These are phyloP conservation scores for Drosophila arawakana DNA, from an alignment of 1,140 invertebrate genomes.

Conservation along the genomic window DNA sequence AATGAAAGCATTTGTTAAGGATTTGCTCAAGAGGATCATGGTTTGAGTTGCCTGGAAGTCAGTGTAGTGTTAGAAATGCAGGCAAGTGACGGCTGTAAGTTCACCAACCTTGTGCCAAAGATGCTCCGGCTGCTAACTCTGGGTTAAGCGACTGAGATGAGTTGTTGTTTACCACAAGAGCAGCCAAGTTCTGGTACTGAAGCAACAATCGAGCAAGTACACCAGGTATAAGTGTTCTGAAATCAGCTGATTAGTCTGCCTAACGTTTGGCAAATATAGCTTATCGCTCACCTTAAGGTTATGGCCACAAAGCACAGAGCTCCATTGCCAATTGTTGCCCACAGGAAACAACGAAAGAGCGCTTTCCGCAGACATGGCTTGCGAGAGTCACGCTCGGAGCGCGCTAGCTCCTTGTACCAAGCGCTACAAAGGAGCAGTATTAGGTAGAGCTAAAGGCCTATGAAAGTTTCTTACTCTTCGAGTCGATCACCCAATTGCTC, in stretches of 20 bases:
- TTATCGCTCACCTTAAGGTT: slow-evolving; percentile 83
- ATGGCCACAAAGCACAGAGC: slow-evolving; percentile 83
- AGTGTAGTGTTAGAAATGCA: neutral
- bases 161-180: neutral
- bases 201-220: slow-evolving; percentile 84
- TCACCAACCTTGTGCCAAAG: no score
- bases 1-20: neutral
- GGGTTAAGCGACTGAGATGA: slow-evolving; percentile 37
- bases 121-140: neutral
- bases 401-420: slow-evolving; percentile 85
- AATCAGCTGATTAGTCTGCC: neutral
- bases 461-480: no score
- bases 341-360: slow-evolving; percentile 84
- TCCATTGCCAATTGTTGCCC: slow-evolving; percentile 84
- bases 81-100: slow-evolving; percentile 31
- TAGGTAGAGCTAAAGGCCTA: neutral
- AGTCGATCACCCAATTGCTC: no score
- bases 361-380: slow-evolving; percentile 85
- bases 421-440: slow-evolving; percentile 74
- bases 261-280: no score
- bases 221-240: slow-evolving; percentile 85
- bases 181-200: slow-evolving; percentile 66
- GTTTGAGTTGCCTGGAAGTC: slow-evolving; percentile 29
- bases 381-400: slow-evolving; percentile 69
- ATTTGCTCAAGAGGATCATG: slow-evolving; percentile 53